These are phyloP conservation scores for Drosophila nigrodunni DNA, from an alignment of 1,140 invertebrate genomes.

Conservation along the genomic window DNA sequence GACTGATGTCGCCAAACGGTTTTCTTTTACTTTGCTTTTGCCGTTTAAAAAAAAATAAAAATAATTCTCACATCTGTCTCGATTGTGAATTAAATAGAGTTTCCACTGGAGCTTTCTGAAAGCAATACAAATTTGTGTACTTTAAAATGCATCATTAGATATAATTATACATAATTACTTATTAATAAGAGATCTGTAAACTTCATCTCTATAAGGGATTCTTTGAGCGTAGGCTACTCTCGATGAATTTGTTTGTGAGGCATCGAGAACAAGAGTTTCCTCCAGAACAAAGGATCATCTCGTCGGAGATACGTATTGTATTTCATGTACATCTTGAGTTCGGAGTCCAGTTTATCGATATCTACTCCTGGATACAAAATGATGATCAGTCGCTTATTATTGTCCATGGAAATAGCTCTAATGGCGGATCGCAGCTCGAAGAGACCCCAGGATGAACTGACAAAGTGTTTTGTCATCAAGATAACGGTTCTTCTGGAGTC, in stretches of 20 bases:
- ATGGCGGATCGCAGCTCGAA: conserved; percentile 19
- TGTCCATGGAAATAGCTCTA: conserved; percentile 6
- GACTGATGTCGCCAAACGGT: too few species aligned
- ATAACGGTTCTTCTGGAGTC: conserved; percentile 5
- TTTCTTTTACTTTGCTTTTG: too few species aligned
- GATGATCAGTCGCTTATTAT: background rate
- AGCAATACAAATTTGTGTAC: too few species aligned
- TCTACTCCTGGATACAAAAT: background rate
- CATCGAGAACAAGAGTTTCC: conserved; percentile 7
- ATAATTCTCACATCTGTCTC: too few species aligned
- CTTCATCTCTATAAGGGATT: too few species aligned
- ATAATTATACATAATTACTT: too few species aligned
- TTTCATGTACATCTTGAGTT: conserved; percentile 9
- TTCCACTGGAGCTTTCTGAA: too few species aligned
- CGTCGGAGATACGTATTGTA: background rate
- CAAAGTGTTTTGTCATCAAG: conserved; percentile 22
- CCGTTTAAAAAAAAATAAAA: too few species aligned
- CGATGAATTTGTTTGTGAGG: background rate
- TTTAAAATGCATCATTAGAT: too few species aligned
- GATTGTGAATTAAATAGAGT: too few species aligned
- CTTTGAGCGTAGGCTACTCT: background rate
- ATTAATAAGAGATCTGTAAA: too few species aligned
- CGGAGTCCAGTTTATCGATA: background rate
- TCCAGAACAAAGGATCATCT: conserved; percentile 11
- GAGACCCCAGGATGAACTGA: conserved; percentile 2